Conservation (phyloP, 1,140 invertebrate species). For the Lepidostoma basale region DNA sequence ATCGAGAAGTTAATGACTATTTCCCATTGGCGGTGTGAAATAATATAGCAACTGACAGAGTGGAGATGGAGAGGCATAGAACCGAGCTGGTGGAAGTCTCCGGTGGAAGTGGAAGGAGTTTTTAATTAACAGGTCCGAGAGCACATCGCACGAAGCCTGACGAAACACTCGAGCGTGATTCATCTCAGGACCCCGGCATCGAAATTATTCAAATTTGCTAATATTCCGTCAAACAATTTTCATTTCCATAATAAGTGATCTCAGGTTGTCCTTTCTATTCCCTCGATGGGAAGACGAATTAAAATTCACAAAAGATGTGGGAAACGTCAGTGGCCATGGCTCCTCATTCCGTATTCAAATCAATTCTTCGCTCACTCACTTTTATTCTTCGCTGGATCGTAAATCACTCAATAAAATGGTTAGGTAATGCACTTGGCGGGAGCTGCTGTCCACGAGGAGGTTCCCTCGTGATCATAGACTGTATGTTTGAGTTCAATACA, state of each 20-base stretch:
- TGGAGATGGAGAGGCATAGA: too few species aligned
- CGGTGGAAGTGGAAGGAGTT: too few species aligned
- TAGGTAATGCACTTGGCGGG: constrained; percentile 27
- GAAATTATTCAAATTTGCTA: constrained; percentile 42
- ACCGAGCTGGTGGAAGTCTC: too few species aligned
- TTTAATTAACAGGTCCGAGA: neutral
- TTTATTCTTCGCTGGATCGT: constrained; percentile 28
- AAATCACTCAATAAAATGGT: constrained; percentile 43
- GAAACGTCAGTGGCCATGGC: constrained; percentile 23
- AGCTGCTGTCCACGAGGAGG: neutral
- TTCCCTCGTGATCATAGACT: constrained; percentile 4
- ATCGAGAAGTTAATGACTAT: too few species aligned
- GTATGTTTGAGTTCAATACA: neutral
- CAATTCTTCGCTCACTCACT: constrained; percentile 29
- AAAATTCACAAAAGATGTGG: constrained; percentile 39
- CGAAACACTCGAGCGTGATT: constrained; percentile 19
- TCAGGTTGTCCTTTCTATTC: constrained; percentile 40
- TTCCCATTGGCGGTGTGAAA: too few species aligned
- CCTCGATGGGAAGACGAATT: constrained; percentile 36
- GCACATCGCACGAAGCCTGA: neutral
- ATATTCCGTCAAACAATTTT: constrained; percentile 30
- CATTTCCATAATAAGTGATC: constrained; percentile 40
- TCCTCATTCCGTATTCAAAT: constrained; percentile 38
- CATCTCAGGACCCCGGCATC: neutral
- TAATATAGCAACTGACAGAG: too few species aligned